Conservation (phyloP, 2,797 vertebrate species). For the Lacerta viridis region DNA sequence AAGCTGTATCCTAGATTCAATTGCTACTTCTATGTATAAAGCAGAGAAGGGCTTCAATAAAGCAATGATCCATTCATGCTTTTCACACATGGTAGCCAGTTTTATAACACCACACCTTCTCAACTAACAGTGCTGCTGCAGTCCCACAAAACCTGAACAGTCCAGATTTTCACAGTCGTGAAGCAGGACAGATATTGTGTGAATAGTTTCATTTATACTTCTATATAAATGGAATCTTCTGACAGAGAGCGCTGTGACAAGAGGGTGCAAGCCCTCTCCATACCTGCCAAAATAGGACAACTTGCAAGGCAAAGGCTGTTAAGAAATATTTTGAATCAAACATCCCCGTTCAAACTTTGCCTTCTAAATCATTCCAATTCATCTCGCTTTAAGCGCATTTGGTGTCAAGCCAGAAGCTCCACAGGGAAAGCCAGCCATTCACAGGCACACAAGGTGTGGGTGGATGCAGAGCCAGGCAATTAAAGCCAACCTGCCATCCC, state of each 20-base stretch:
- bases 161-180: neutral
- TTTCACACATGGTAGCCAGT: slow-evolving; percentile 25
- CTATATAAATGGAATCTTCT: neutral
- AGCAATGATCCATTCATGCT: neutral
- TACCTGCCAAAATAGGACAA: too few species aligned
- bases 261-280: too few species aligned
- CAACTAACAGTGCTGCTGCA: slow-evolving; percentile 43
- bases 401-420: slow-evolving; percentile 47
- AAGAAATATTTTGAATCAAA: neutral
- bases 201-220: neutral
- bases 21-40: slow-evolving; percentile 14
- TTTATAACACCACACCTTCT: slow-evolving; percentile 24
- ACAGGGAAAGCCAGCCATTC: slow-evolving; percentile 42
- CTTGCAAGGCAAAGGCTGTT: neutral
- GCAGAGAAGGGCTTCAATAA: slow-evolving; percentile 41
- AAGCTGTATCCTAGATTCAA: slow-evolving; percentile 43
- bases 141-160: neutral
- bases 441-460: slow-evolving; percentile 40
- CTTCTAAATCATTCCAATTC: slow-evolving; percentile 28
- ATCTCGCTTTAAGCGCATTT: slow-evolving; percentile 54
- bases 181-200: neutral
- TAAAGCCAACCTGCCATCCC: slow-evolving; percentile 1
- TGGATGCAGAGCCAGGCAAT: neutral
- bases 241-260: neutral
- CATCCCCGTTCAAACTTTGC: neutral